Evolutionary conservation across 1,140 invertebrate species (phyloP), one percentile per base, ranked within the genome.

Genomic region (Magallana ariakensis): DNA sequence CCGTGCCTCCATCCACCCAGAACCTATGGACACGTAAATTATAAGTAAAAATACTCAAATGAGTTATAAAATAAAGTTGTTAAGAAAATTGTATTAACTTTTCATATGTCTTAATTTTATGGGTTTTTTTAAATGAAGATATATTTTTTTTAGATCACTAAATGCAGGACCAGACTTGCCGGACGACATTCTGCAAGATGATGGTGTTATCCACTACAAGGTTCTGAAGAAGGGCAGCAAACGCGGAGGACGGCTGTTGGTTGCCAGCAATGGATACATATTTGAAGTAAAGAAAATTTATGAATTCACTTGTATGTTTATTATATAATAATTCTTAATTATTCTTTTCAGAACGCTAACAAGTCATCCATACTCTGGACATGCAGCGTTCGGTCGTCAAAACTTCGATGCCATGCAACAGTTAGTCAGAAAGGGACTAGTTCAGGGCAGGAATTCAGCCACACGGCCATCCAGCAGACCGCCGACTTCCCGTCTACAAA

Each of bases 331-430:
- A 53, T 16, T 54, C 80, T 57, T n/a, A n/a, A n/a, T 16, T 0
- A 56, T 26, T 54, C 56, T 53, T 75, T 85, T 80, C 56, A 85
- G 75, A 80, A 60, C 26, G 75, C n/a, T 75, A 81, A 81, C 75
- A 85, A 85, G 56, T 80, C 70, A 16, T 85, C 75, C 16, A 85
- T 55, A 16, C 85, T 85, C 56, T 85, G 85, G 75, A 85, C 70
- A 33, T 85, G 75, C 56, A 86, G 85, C 57, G 75, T 86, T 1
- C n/a, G 85, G 16, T 85, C 85, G 33, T 16, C 53, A 4, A 80
- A 80, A 53, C 0, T 85, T 22, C 54, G 54, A 19, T 85, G 85
- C 16, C 85, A 85, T 57, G 85, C 75, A 26, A 85, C 85, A 26
- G 85, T 85, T 26, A 80, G 66, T n/a, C 66, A 60, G 16, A 56